These are phyloP conservation scores for Diploptera punctata DNA, from an alignment of 2,888 invertebrate species.

Conservation along the genomic window DNA sequence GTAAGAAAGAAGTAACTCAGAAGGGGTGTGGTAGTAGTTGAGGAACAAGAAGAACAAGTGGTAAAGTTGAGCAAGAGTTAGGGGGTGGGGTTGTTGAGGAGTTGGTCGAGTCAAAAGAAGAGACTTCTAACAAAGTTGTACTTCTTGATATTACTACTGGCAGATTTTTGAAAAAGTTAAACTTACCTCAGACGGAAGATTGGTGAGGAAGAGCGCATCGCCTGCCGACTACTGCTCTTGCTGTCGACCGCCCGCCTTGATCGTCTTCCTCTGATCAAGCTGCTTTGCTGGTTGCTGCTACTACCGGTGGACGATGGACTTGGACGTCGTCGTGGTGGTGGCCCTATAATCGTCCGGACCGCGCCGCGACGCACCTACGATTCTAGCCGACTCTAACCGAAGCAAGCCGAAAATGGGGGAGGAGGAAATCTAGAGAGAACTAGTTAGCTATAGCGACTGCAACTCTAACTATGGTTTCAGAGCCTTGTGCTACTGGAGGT, in stretches of 20 bases:
- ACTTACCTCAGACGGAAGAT: constrained; percentile 20
- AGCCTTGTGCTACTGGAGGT: not conserved
- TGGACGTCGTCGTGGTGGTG: constrained; percentile 48
- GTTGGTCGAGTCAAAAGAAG: constrained; percentile 35
- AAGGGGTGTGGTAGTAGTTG: constrained; percentile 26
- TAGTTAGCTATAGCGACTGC: constrained; percentile 10
- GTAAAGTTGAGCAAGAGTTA: constrained; percentile 35
- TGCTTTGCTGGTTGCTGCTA: constrained; percentile 37
- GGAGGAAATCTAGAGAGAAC: constrained; percentile 1
- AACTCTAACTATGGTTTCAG: not conserved
- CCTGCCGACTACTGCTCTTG: not conserved
- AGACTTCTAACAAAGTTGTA: constrained; percentile 27
- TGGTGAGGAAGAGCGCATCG: not conserved
- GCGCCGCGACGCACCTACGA: constrained; percentile 46
- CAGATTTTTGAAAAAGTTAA: constrained; percentile 13
- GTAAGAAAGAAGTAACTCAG: constrained; percentile 34
- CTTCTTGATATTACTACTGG: not conserved
- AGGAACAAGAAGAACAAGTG: constrained; percentile 37
- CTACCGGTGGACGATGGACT: constrained; percentile 48
- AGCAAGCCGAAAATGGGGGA: constrained; percentile 23
- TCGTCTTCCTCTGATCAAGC: constrained; percentile 19
- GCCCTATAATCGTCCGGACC: constrained; percentile 48
- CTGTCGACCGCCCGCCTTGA: constrained; percentile 4
- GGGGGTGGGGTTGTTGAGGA: constrained; percentile 32
- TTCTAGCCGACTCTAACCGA: constrained; percentile 46